Evolutionary conservation across 2,797 vertebrate genomes (phyloP), one percentile per base, ranked within the genome.

Genomic region (Staurois parvus): DNA sequence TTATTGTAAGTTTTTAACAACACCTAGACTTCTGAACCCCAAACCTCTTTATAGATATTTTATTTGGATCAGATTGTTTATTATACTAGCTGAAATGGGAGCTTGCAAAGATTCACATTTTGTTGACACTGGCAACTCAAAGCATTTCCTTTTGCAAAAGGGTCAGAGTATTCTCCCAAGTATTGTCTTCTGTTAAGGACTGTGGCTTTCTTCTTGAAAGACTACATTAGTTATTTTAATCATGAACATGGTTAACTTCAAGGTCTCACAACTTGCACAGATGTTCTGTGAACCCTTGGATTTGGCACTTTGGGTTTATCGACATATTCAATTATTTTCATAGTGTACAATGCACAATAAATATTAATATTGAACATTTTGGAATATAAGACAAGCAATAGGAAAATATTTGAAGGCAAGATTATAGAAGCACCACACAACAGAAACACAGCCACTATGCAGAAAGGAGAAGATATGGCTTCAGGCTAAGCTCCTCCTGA

Each of bases 51-150:
- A 32, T 72, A 42, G 72, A 66, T 84, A 56, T 79, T 84, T 78
- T n/a, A 84, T 72, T 78, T 84, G 83, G 68, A 84, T 28, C 59
- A 42, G 30, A 79, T 21, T 24, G 17, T 72, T 79, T 59, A 69
- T 79, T 78, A 79, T 84, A 48, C 59, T 72, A 79, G 67, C n/a
- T 84, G 83, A 79, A 79, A 84, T 45, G 62, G 32, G 75, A 79
- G 48, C 78, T 84, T 79, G 56, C 10, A 48, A 40, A 84, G 83
- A 70, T 79, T 56, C 7, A 34, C 70, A 64, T 76, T 30, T 66
- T 79, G 76, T 79, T 84, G 76, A 84, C 76, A 64, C 76, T 79
- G 83, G 83, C 76, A 73, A 62, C 83, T 64, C 34, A 84, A 37
- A 64, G 28, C n/a, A 79, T 72, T 79, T 79, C 68, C 68, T 45